Base-by-base conservation (phyloP, 2,888 invertebrate genomes). In the Lasioglossum figueresi region DNA sequence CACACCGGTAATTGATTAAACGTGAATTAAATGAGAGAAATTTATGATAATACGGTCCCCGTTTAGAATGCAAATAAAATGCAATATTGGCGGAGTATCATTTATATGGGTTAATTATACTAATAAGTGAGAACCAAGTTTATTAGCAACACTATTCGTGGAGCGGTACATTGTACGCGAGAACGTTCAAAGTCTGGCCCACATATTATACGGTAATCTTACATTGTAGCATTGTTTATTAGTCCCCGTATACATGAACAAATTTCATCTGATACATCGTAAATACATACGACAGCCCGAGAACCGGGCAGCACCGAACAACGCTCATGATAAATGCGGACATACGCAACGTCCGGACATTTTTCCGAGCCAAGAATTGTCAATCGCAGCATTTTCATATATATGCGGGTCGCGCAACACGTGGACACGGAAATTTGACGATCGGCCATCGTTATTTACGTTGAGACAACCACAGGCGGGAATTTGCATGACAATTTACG, bases 401-500 rank as follows among this genome's bases (percentile, higher is more conserved):
- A 73, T 8, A 73, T 43, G 79, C 76, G 66, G 83, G 52, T 68
- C 56, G 76, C 66, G 40, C 79, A 45, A 77, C 19, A 52, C 66
- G 68, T 19, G 79, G 23, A 70, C 66, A 43, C 68, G 71, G 27
- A 77, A 84, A 87, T 87, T 87, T 70, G 80, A 87, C 76, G 79
- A 79, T 70, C 73, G 74, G 40, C n/a, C 34, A 48, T 37, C 34
- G 68, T 74, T 76, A 82, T 78, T 82, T 80, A 70, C 23, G 52
- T 40, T 74, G 31, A 40, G 78, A 80, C 31, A 63, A 63, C 63
- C 74, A 37, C 48, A 66, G 68, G 78, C 52, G 14, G 43, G 82
- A 82, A 86, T 89, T 88, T 82, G 73, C 90, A 89, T 86, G 77
- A 75, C 77, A 48, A 89, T 90, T 86, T 85, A 71, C 85, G n/a